These are phyloP conservation scores for Peromyscus melanophrys DNA, from an alignment of 2,797 vertebrate species.

Conservation along the genomic window DNA sequence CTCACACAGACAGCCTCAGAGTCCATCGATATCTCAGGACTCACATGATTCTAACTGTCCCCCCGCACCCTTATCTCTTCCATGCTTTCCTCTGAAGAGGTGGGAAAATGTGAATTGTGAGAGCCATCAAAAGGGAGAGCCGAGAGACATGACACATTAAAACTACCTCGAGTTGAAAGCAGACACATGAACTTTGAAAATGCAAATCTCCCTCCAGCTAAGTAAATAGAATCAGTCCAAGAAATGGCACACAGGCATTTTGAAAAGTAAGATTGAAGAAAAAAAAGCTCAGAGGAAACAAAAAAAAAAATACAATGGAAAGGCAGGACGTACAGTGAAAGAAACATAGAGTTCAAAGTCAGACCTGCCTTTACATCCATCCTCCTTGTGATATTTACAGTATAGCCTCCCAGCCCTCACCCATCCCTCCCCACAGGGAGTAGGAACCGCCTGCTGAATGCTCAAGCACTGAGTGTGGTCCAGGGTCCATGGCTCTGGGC, in stretches of 20 bases:
- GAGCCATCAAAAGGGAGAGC: neutral
- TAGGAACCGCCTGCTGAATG: neutral
- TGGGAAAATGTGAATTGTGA: neutral
- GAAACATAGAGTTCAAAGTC: neutral
- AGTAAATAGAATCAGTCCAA: slow-evolving; percentile 52
- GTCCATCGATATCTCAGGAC: neutral
- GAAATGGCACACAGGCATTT: neutral
- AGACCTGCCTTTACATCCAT: neutral
- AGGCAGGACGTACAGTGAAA: neutral
- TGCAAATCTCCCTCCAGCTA: slow-evolving; percentile 28
- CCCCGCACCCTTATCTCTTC: no score
- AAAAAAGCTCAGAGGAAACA: neutral
- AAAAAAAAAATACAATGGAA: neutral
- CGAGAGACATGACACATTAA: neutral
- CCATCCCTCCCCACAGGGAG: no score
- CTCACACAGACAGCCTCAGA: neutral
- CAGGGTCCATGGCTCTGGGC: neutral
- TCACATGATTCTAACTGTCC: no score
- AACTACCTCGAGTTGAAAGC: slow-evolving; percentile 4
- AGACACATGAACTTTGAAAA: slow-evolving; percentile 66
- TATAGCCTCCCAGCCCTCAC: neutral
- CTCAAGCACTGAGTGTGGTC: no score
- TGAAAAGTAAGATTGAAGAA: slow-evolving; percentile 13
- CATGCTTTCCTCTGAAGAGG: neutral
- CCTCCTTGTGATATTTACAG: neutral